These are phyloP conservation scores for Sinocyclocheilus rhinocerous DNA, from an alignment of 2,113 vertebrate genomes.

Conservation along the genomic window DNA sequence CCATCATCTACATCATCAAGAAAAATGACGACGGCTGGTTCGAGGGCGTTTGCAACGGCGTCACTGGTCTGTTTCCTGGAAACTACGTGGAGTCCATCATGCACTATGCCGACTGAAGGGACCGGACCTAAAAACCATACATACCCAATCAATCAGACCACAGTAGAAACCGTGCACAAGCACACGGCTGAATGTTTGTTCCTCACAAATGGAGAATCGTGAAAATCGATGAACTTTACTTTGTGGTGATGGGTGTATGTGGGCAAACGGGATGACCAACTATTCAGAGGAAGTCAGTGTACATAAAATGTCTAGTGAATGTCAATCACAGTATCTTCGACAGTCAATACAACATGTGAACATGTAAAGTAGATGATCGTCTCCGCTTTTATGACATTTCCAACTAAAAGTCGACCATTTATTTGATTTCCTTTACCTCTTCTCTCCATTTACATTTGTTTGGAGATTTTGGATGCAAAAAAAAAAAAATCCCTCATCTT, in stretches of 20 bases:
- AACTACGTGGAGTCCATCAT: slow-evolving; percentile 99
- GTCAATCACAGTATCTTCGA: slow-evolving; percentile 61
- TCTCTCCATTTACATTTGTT: neutral
- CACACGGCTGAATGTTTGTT: slow-evolving; percentile 59
- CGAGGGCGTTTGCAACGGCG: slow-evolving; percentile 90
- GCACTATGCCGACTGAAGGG: slow-evolving; percentile 95
- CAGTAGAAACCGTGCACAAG: slow-evolving; percentile 57
- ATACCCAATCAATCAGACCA: slow-evolving; percentile 40
- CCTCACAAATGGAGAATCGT: slow-evolving; percentile 63
- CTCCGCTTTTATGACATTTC: slow-evolving; percentile 66
- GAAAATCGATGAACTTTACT: slow-evolving; percentile 63
- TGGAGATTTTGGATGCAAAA: neutral
- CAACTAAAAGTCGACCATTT: neutral
- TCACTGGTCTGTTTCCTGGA: slow-evolving; percentile 96
- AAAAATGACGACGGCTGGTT: slow-evolving; percentile 99
- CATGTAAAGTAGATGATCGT: slow-evolving; percentile 64
- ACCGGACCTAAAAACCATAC: slow-evolving; percentile 64
- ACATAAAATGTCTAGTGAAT: slow-evolving; percentile 67
- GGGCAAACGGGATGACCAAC: slow-evolving; percentile 49
- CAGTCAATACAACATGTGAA: slow-evolving; percentile 66
- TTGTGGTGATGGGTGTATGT: slow-evolving; percentile 62
- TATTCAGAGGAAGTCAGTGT: slow-evolving; percentile 48
- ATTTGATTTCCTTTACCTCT: neutral
- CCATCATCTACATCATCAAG: slow-evolving; percentile 99
- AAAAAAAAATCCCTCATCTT: neutral